Evolutionary conservation across 2,888 invertebrate genomes (phyloP), one percentile per base, ranked within the genome.

Genomic region (Mesodorylaimus sp.): DNA sequence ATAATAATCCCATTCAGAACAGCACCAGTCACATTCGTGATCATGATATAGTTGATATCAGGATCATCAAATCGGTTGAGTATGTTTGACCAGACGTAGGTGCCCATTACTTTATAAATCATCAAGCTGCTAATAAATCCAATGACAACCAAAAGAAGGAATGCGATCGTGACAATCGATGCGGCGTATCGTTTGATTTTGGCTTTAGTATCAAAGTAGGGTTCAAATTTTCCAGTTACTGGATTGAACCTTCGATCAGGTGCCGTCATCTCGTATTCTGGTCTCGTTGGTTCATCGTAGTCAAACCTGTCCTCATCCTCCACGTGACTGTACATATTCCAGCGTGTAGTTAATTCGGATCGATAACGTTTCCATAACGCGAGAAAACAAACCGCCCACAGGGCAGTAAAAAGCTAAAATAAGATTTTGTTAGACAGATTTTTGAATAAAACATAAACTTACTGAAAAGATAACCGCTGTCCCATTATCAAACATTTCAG

Each of bases 361-460:
- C 89, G 87, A 56, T 83, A 82, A 5, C 91, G 74, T 67, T 88
- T 85, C 93, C 93, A 93, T 53, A 89, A 70, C 63, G 91, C 91
- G 61, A 89, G 72, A 68, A 89, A 87, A 54, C 81, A 78, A 1
- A 84, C 83, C 0, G 85, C 85, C 89, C 89, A 91, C 67, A 89
- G 80, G 32, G 86, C 83, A 87, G 89, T 88, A 64, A 89, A 86
- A 55, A 84, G 81, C 1, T n/a, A n/a, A n/a, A n/a, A n/a, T n/a
- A n/a, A n/a, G n/a, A n/a, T n/a, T n/a, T n/a, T n/a, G n/a, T n/a
- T n/a, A n/a, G n/a, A n/a, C n/a, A n/a, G n/a, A n/a, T n/a, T n/a
- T n/a, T n/a, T n/a, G n/a, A n/a, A n/a, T n/a, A n/a, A n/a, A n/a
- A n/a, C n/a, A n/a, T n/a, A n/a, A n/a, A n/a, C n/a, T n/a, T n/a